phyloP scores from a whole-genome alignment of 2,888 invertebrate species.

The Dicyrtoma fusca region DNA sequence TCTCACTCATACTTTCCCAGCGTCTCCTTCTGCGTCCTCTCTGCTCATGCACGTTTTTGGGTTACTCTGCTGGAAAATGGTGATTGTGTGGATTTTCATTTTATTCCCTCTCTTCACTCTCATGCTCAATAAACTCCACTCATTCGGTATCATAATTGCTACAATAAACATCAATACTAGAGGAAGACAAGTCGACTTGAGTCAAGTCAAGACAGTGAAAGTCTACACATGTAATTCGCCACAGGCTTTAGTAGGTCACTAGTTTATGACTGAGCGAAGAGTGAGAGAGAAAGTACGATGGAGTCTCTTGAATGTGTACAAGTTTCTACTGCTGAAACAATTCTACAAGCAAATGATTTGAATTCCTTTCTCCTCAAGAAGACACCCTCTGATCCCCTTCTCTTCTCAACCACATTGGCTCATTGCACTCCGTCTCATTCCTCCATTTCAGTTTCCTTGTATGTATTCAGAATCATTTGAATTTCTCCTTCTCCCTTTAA shows the following conservation, averaged over 20 bases:
- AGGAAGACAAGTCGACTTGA: conserved; percentile 23
- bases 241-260: conserved; percentile 39
- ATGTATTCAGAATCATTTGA: conserved; percentile 8
- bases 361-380: conserved; percentile 37
- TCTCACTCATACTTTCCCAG: not conserved
- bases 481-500: conserved; percentile 30
- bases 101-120: conserved; percentile 34
- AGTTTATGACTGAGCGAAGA: conserved; percentile 40
- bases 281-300: conserved; percentile 6
- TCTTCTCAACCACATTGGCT: conserved; percentile 40
- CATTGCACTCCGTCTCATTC: not conserved
- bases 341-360: conserved; percentile 39
- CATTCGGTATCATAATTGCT: conserved; percentile 42
- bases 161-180: conserved; percentile 42
- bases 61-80: not conserved
- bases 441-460: not conserved
- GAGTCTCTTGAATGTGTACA: not conserved
- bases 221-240: conserved; percentile 41
- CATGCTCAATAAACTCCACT: conserved; percentile 40
- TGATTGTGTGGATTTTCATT: conserved; percentile 31
- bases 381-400: conserved; percentile 43
- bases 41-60: not conserved
- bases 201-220: conserved; percentile 6
- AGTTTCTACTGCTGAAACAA: conserved; percentile 29
- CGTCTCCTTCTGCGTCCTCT: not conserved